Conservation (phyloP, 2,113 vertebrate genomes). For the Cacatua alba region DNA sequence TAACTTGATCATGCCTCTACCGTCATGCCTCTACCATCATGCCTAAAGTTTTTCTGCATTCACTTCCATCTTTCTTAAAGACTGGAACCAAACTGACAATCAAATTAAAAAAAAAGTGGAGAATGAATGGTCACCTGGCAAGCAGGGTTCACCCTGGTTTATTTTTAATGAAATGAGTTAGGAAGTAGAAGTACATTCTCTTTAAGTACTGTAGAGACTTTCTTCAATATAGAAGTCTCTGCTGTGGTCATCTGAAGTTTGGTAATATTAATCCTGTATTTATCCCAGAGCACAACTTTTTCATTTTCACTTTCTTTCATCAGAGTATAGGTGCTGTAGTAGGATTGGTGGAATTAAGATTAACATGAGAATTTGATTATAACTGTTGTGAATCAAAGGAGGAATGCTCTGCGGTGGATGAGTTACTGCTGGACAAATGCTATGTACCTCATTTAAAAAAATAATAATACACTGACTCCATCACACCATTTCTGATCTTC, state of each 20-base stretch:
- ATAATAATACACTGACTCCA: not conserved
- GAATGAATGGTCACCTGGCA: not conserved
- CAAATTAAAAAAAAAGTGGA: not conserved
- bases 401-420: not conserved
- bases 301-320: not conserved
- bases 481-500: not conserved
- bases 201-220: not conserved
- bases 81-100: not conserved
- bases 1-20: not conserved
- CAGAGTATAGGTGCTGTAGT: not conserved
- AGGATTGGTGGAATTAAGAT: not conserved
- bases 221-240: not conserved
- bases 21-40: no score
- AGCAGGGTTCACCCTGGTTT: not conserved
- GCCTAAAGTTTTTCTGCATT: not conserved
- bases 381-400: not conserved
- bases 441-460: rapidly evolving
- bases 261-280: not conserved
- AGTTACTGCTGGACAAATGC: not conserved
- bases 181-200: not conserved
- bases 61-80: not conserved
- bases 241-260: not conserved
- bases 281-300: not conserved
- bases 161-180: not conserved
- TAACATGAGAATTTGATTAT: not conserved